Base-by-base conservation (phyloP, 2,888 invertebrate species). In the Melipona beecheii region DNA sequence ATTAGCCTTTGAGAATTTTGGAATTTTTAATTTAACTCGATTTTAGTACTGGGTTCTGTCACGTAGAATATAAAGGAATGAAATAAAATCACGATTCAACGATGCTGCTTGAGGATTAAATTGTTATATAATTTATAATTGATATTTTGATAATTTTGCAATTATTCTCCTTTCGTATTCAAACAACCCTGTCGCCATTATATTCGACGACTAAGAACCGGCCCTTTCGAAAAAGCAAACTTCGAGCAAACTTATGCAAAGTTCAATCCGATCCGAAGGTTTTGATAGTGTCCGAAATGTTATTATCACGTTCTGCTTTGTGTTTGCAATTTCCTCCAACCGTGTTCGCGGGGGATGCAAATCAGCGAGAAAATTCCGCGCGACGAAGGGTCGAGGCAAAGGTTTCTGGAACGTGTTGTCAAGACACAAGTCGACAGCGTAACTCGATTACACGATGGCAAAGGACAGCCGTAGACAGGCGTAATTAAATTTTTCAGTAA, bases 401-500 rank as follows among this genome's bases (percentile, higher is more conserved):
- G 71, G 77, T 81, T 75, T 71, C 77, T 74, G 77, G 81, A 24
- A 71, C 70, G 58, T 71, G 71, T 81, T 74, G 81, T 81, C 66
- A 75, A 71, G 81, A 65, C 62, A 62, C 77, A 66, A 77, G 83
- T 74, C 62, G 71, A 56, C 60, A 19, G 66, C 52, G 74, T 84
- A 84, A 84, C 60, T 78, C 66, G 77, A 84, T 84, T 78, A 84
- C 54, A 5, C 65, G 71, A 62, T 56, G 71, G 54, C 70, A 75
- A 84, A 84, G 81, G 77, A 81, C 83, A 84, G 69, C 72, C 81
- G 72, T 83, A 64, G 69, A 65, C 73, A 56, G 49, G 19, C 62
- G n/a, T 84, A 84, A 84, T 84, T 84, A 81, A 77, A 84, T 84
- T 84, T 74, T 74, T 84, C 77, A 19, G 73, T 84, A 77, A 84